Base-by-base conservation (phyloP, 2,888 invertebrate genomes). In the Ormyrus nitidulus region DNA sequence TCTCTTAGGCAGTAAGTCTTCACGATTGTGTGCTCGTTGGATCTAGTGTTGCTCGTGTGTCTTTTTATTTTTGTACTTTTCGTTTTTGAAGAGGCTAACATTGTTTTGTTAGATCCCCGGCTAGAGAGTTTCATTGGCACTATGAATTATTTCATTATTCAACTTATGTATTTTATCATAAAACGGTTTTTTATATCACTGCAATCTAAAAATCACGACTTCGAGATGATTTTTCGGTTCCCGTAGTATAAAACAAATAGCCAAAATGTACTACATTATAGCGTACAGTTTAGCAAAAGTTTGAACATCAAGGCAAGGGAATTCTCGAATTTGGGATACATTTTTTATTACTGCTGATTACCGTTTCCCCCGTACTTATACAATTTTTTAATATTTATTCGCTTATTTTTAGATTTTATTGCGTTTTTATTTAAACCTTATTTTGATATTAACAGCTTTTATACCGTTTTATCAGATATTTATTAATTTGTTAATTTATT, bases 1-100 rank as follows among this genome's bases (percentile, higher is more conserved):
- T 87, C 88, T 83, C 84, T 88, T 80, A 88, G 88, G 84, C 89
- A 89, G 90, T 90, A 90, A 90, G 90, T 89, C 78, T 70, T 58
- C 49, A 6, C 10, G n/a, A 6, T n/a, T 61, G 19, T 19, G 11
- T 54, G 66, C 61, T 66, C 56, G 53, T 10, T 59, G 10, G 11
- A 53, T 13, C 9, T 34, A 34, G 3, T 34, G 34, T 34, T 34
- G 34, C 34, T 34, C 34, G 34, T 34, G 34, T 34, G 34, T 34
- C 34, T 59, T 2, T 13, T 19, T 19, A n/a, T 61, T 34, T 64
- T 6, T 64, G 48, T 10, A n/a, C 13, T 64, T 48, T 49, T 64
- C n/a, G n/a, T n/a, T n/a, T 0, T 56, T 56, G 8, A 10, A 53
- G 53, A 53, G 11, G 53, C 53, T 10, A 53, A 53, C 5, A 53